A percentile compares a stretch with the other conserved stretches of the same genome.
Conservation (phyloP, 2,113 vertebrate genomes). For the Lichenostomus cassidix region DNA sequence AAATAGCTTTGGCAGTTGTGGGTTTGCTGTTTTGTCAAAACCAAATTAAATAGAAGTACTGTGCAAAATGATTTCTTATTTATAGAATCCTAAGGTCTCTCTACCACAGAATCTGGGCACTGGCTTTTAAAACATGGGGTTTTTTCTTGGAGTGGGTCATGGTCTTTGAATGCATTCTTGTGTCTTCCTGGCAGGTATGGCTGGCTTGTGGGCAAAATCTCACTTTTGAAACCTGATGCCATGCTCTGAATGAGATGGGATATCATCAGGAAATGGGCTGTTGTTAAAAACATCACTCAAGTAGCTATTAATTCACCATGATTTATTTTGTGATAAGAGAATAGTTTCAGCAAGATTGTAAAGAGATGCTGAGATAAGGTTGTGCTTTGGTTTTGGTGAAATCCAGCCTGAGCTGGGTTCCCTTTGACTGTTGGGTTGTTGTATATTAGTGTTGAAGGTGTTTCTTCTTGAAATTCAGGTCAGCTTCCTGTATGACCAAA, state of each 20-base stretch:
- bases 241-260: not conserved
- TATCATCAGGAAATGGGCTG: not conserved
- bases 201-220: not conserved
- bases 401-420: not conserved
- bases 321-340: not conserved
- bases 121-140: not conserved
- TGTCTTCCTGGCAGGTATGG: not conserved
- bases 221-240: not conserved
- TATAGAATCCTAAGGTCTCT: not conserved
- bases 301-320: not conserved
- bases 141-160: not conserved
- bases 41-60: not conserved
- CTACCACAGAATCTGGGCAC: not conserved
- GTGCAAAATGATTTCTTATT: not conserved
- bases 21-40: conserved; percentile 17
- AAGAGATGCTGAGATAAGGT: not conserved
- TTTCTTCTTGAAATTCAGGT: not conserved
- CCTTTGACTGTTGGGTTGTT: not conserved
- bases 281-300: not conserved
- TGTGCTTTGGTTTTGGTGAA: not conserved
- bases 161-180: not conserved
- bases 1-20: not conserved
- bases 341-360: not conserved
- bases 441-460: not conserved
- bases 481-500: not conserved